Evolutionary conservation across 2,888 invertebrate genomes (phyloP), one percentile per base, ranked within the genome.

Genomic region (Drosophila ezoana): DNA sequence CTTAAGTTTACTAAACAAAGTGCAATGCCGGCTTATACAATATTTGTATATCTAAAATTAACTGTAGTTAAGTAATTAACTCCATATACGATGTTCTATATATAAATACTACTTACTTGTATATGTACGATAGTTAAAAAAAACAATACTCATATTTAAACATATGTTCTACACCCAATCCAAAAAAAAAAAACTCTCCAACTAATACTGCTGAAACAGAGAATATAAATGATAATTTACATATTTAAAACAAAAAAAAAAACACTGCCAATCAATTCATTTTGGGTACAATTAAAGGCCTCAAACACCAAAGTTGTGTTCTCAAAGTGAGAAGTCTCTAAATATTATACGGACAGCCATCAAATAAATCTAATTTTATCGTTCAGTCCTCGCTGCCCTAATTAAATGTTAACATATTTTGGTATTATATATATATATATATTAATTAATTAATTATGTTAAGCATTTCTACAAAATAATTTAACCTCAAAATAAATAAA

Each of bases 371-470:
- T 52, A 47, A 33, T 9, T 10, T 14, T 9, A 53, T 10, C 10
- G 38, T 57, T 38, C 9, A 38, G 16, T 45, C 44, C 58, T 65
- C 47, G 57, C 65, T 76, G 49, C 47, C 40, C 54, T 61, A 38
- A 51, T 61, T 70, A 37, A 58, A 59, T 54, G 43, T 51, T 71
- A 60, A 66, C 56, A 54, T 75, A 59, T 79, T 79, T 79, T 65
- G 51, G 67, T 79, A 77, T 77, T 77, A 70, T 82, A 72, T 61
- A 67, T 28, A 28, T 79, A 70, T 79, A 69, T 59, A 67, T 79
- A 70, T 82, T 63, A 32, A 52, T 52, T 28, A 52, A 40, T 65
- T 67, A 67, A 79, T 66, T 63, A 61, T 57, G 60, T 1, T 74
- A 78, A 68, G 75, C 74, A 60, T 65, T 72, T 76, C 51, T 64